phyloP scores from a whole-genome alignment of 2,113 vertebrate species.

The Plectropomus leopardus region DNA sequence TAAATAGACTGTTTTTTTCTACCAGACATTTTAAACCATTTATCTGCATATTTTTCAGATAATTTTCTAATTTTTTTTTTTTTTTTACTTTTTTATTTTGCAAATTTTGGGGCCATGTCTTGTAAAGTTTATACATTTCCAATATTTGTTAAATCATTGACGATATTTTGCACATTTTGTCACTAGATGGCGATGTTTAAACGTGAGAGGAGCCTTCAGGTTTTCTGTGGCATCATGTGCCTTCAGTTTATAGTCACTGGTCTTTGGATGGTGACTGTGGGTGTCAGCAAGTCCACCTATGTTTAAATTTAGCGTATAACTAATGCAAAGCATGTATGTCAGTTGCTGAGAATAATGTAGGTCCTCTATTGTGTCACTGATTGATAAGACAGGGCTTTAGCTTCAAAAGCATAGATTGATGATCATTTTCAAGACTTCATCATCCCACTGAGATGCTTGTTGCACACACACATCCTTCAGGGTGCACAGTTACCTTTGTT shows the following conservation, averaged over 20 bases:
- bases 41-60: no score
- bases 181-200: slow-evolving; percentile 71
- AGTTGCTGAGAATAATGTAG: background rate
- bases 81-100: background rate
- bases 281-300: background rate
- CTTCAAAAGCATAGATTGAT: background rate
- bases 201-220: background rate
- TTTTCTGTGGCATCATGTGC: no score
- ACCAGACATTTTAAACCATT: no score
- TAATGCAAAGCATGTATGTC: background rate
- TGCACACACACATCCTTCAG: slow-evolving; percentile 11
- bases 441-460: background rate
- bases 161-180: background rate
- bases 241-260: no score
- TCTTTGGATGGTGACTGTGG: background rate
- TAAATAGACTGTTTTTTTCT: no score
- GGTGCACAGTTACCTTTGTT: slow-evolving; percentile 51
- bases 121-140: background rate
- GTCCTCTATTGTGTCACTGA: background rate
- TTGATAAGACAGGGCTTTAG: background rate
- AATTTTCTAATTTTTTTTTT: no score
- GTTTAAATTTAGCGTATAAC: background rate
- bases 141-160: background rate
- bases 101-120: background rate
- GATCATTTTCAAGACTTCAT: background rate